phyloP scores from a whole-genome alignment of 2,113 vertebrate species.

The Gallinago jamesoni region DNA sequence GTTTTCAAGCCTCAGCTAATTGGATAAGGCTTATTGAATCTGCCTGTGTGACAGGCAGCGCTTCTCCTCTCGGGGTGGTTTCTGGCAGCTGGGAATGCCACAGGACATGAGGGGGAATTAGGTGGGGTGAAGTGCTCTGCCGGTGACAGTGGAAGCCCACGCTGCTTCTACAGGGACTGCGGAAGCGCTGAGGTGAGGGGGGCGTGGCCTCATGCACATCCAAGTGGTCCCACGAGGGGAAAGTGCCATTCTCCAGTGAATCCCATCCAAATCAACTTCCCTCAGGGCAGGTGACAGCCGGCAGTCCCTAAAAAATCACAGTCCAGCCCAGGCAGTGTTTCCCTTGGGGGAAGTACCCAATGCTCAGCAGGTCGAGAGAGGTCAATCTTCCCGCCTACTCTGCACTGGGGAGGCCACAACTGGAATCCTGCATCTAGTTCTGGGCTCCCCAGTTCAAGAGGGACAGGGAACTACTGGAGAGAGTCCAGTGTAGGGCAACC shows the following conservation, averaged over 20 bases:
- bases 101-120: not conserved
- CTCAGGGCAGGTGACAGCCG: fast-evolving
- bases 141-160: fast-evolving
- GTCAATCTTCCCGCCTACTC: too few relatives aligned
- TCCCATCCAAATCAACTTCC: fast-evolving
- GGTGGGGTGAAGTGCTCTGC: not conserved
- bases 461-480: too few relatives aligned
- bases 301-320: too few relatives aligned
- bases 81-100: not conserved
- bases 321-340: not conserved
- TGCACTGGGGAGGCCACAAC: too few relatives aligned
- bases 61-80: not conserved
- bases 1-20: not conserved
- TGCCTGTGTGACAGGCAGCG: not conserved
- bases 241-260: not conserved
- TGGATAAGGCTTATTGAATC: fast-evolving
- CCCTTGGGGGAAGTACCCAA: fast-evolving
- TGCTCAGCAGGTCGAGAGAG: fast-evolving
- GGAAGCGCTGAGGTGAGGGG: not conserved
- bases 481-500: too few relatives aligned
- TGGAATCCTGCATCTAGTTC: too few relatives aligned
- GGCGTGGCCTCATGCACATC: fast-evolving
- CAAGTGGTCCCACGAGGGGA: fast-evolving
- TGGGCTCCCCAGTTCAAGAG: too few relatives aligned
- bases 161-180: fast-evolving